A percentile compares a stretch with the other conserved stretches of the same genome.
phyloP scores from a whole-genome alignment of 2,113 vertebrate genomes.

The Labrus mixtus region DNA sequence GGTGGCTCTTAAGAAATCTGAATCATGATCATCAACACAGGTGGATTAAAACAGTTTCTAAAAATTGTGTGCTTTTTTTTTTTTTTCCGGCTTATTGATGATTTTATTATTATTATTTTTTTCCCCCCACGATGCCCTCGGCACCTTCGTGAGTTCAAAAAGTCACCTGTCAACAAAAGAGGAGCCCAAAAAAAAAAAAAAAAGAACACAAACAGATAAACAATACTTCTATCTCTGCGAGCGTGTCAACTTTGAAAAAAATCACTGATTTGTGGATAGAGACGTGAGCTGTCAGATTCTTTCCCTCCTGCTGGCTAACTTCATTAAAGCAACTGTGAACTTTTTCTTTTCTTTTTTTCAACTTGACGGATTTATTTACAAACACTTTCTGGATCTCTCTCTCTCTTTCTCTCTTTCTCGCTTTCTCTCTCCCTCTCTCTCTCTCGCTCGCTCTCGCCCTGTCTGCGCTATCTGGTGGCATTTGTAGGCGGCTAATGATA shows the following conservation, averaged over 20 bases:
- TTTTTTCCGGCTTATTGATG: background rate
- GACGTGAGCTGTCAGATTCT: background rate
- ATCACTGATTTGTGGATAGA: background rate
- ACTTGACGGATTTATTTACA: background rate
- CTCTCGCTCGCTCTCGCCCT: background rate
- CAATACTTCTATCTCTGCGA: background rate
- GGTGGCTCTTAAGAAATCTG: background rate
- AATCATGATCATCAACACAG: background rate
- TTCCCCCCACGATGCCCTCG: background rate
- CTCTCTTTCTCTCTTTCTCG: slow-evolving; percentile 3
- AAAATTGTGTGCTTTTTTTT: background rate
- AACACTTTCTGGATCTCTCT: slow-evolving; percentile 55
- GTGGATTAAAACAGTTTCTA: background rate
- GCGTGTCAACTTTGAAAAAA: background rate
- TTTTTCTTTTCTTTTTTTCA: background rate
- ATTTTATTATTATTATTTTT: slow-evolving; percentile 1
- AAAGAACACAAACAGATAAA: background rate
- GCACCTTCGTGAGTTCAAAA: slow-evolving; percentile 17
- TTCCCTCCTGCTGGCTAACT: background rate
- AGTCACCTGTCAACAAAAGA: slow-evolving; percentile 28
- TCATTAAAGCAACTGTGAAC: background rate
- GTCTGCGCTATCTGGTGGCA: slow-evolving; percentile 41
- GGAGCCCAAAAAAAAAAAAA: slow-evolving; percentile 8
- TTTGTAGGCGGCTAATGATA: slow-evolving; percentile 67
- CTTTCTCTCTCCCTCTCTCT: slow-evolving; percentile 34